phyloP scores from a whole-genome alignment of 2,113 vertebrate species.

The Condylura cristata region DNA sequence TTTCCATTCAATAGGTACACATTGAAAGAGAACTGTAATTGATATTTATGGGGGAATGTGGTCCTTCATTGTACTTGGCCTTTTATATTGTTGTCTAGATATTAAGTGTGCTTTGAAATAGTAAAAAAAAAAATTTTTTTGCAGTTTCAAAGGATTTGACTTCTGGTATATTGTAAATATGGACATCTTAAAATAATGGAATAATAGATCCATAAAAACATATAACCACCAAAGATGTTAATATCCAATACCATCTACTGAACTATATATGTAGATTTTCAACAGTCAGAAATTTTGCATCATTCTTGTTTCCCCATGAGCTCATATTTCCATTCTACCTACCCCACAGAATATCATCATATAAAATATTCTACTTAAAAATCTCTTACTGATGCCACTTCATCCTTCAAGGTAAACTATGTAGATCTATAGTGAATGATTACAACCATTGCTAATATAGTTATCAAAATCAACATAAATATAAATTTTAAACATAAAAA shows the following conservation, averaged over 20 bases:
- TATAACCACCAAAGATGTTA: not conserved
- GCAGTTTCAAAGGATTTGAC: not conserved
- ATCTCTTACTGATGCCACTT: not conserved
- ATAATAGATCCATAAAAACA: not conserved
- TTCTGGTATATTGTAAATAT: not conserved
- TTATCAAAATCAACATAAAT: not conserved
- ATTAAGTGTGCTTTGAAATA: conserved; percentile 88
- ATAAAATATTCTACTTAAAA: conserved; percentile 22
- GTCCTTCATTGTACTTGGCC: conserved; percentile 85
- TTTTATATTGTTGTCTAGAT: conserved; percentile 85
- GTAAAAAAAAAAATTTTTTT: conserved; percentile 5
- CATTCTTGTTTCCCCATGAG: not conserved
- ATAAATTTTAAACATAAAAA: conserved; percentile 1
- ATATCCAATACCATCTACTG: not conserved
- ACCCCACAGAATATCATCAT: not conserved
- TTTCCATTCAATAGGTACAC: conserved; percentile 80
- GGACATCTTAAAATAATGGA: conserved; percentile 18
- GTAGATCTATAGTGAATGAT: not conserved
- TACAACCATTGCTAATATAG: not conserved
- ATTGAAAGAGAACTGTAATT: conserved; percentile 80
- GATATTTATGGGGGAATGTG: conserved; percentile 84
- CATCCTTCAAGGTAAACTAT: not conserved
- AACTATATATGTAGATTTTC: not conserved
- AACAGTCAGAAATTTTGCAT: not conserved
- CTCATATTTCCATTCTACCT: not conserved